Evolutionary conservation across 1,140 invertebrate species (phyloP).

Genomic region (Drosophila mojavensis): DNA sequence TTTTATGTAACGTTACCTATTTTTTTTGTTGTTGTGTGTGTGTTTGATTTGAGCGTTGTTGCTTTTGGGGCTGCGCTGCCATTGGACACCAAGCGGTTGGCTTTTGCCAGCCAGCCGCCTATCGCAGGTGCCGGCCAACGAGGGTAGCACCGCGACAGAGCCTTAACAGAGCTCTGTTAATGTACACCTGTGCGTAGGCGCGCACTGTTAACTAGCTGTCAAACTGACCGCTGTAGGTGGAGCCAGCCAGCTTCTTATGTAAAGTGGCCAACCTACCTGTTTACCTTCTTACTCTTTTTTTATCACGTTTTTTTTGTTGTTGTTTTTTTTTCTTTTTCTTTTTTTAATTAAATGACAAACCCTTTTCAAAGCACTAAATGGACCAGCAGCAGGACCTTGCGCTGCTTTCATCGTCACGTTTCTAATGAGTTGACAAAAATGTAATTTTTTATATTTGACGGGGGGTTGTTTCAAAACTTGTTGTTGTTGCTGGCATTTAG

Average conservation of each 20-base stretch:
- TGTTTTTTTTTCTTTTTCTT: not conserved
- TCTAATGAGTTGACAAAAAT: slow-evolving; percentile 56
- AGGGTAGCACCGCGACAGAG: slow-evolving; percentile 34
- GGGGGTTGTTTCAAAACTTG: not conserved
- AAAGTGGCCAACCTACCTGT: not conserved
- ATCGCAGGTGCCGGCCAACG: slow-evolving; percentile 70
- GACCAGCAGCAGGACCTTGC: not conserved
- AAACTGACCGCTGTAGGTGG: slow-evolving; percentile 38
- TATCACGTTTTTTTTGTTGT: not conserved
- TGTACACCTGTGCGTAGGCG: slow-evolving; percentile 51
- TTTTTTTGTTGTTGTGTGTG: not conserved
- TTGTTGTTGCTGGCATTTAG: slow-evolving; percentile 32
- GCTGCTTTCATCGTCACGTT: slow-evolving; percentile 46
- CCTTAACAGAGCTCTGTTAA: slow-evolving; percentile 46
- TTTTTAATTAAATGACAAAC: slow-evolving; percentile 48
- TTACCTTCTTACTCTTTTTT: not conserved
- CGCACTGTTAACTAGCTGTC: slow-evolving; percentile 41
- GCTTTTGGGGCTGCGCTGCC: slow-evolving; percentile 45
- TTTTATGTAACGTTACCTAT: slow-evolving; percentile 4
- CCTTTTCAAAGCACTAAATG: slow-evolving; percentile 48
- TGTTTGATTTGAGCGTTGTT: not conserved
- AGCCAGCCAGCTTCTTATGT: slow-evolving; percentile 20
- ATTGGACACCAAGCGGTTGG: slow-evolving; percentile 61
- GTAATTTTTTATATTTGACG: slow-evolving; percentile 47
- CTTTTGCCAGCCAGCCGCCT: slow-evolving; percentile 58